Evolutionary conservation across 35 echinoderm and acorn worm genomes (phyloP), one percentile per base, ranked within the genome.

Genomic region (Apostichopus parvimensis): DNA sequence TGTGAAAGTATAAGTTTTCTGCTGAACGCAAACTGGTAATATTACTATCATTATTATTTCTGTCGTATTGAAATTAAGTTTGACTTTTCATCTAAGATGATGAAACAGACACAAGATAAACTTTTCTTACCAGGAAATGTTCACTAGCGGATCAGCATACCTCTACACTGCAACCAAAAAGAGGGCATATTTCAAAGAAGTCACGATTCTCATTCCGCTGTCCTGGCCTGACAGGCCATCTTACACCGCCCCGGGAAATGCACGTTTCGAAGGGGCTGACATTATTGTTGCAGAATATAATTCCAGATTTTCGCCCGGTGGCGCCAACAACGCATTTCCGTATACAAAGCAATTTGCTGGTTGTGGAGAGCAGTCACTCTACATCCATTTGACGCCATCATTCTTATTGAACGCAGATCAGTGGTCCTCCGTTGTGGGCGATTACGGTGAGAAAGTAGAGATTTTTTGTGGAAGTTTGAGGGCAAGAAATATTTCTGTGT

Each of bases 281-380:
- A 55, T 95, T 66, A 93, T 95, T 18, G 87, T 95, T 25, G 94
- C 92, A 9, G 77, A 87, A 54, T 89, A 88, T 45, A 95, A 95
- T 79, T 92, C 94, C 9, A 86, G 56, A 15, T 93, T 71, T 82
- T 66, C 80, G 9, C 80, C 87, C 6, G 73, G 79, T 28, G 81
- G 21, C 8, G 15, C 55, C 6, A 58, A 9, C 55, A 15, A 17
- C 54, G 17, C 81, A 13, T 55, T 59, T 1, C 87, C 92, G 18
- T 95, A 95, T 24, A 95, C 94, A 6, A 79, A 93, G 77, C 94
- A 95, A 56, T 87, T 77, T 34, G 92, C 83, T 28, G 94, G 94
- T 18, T 95, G 94, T 60, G 94, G 94, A 0, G 77, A 91, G n/a
- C 64, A 78, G 82, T 92, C 92, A 8, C 76, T 90, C 6, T 73